phyloP scores from a whole-genome alignment of 2,888 invertebrate species.

The Rhamnusium bicolor region DNA sequence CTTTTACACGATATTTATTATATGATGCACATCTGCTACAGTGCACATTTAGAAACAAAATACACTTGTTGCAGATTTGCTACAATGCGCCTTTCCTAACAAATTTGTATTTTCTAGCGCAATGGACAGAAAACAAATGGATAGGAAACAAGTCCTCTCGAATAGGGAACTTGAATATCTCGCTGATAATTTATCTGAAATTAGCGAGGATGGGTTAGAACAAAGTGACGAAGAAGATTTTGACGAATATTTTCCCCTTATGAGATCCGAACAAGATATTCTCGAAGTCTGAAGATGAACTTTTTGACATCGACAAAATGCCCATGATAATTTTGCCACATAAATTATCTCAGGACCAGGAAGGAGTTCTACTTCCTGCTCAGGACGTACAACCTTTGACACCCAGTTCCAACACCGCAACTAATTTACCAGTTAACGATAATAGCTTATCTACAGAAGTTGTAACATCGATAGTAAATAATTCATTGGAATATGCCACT shows the following conservation, averaged over 20 bases:
- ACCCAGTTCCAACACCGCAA: neutral
- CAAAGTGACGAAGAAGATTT: neutral
- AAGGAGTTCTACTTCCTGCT: no score
- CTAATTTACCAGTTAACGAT: neutral
- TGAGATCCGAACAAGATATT: neutral
- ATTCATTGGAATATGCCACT: neutral
- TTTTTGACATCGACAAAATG: neutral
- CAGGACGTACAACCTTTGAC: neutral
- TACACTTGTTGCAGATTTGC: neutral
- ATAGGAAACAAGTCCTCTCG: neutral
- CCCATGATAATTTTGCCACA: neutral
- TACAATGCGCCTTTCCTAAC: neutral
- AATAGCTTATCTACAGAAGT: neutral
- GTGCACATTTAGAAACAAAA: no score
- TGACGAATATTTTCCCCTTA: neutral
- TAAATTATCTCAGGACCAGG: neutral
- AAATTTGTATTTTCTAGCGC: neutral
- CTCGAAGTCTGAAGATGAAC: neutral
- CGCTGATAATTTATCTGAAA: neutral
- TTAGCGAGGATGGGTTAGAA: slow-evolving; percentile 9
- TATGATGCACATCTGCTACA: no score
- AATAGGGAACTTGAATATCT: neutral
- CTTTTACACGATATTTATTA: no score
- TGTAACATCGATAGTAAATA: neutral
- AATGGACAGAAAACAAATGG: neutral